phyloP scores from a whole-genome alignment of 2,797 vertebrate genomes.

The Argya squamiceps region DNA sequence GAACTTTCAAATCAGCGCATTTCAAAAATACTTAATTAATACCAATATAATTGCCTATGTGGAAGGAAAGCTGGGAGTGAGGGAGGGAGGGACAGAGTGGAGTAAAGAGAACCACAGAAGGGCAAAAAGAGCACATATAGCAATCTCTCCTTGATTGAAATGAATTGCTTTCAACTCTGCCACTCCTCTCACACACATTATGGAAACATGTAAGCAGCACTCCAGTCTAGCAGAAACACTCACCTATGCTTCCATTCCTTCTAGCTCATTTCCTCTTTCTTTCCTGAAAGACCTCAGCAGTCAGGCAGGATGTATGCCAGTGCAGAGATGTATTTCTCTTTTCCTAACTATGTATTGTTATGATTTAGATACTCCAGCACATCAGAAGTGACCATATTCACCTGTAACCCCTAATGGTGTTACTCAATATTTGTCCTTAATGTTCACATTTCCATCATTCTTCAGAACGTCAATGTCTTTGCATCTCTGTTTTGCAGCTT shows the following conservation, averaged over 20 bases:
- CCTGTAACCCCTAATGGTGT: conserved; percentile 85
- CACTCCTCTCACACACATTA: neutral
- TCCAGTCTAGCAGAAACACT: neutral
- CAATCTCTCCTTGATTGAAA: neutral
- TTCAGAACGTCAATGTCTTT: conserved; percentile 82
- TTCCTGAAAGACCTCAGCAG: neutral
- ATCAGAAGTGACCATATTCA: conserved; percentile 81
- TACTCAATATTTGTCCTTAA: conserved; percentile 81
- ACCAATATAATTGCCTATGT: neutral
- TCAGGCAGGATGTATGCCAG: neutral
- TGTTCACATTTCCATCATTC: conserved; percentile 79
- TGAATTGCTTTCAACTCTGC: neutral
- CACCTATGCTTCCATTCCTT: neutral
- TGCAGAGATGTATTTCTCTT: neutral
- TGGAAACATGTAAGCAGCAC: neutral
- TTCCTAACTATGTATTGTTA: conserved; percentile 55
- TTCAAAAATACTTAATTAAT: neutral
- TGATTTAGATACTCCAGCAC: conserved; percentile 86
- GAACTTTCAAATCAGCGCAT: neutral
- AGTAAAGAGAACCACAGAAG: neutral
- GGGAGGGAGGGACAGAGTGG: neutral
- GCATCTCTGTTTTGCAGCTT: conserved; percentile 84
- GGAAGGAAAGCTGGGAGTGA: neutral
- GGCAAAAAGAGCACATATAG: neutral
- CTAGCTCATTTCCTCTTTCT: neutral